Evolutionary conservation across 2,888 invertebrate genomes (phyloP).

Genomic region (Phaedon cochleariae): DNA sequence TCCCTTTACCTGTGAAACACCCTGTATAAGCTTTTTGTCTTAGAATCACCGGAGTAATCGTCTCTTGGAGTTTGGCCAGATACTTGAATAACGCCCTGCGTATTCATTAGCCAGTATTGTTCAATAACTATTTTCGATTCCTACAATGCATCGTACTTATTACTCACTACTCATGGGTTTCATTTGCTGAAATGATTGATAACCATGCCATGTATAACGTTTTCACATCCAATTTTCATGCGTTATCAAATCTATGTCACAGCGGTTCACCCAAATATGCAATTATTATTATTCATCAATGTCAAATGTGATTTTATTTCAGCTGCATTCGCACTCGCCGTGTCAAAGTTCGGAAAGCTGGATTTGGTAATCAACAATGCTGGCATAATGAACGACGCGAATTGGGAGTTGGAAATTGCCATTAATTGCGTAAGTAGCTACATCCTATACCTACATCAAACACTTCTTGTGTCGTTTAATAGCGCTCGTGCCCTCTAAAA

Average conservation of each 20-base stretch:
- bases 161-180: neutral
- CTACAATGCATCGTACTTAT: too few relatives aligned
- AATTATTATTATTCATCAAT: constrained; percentile 8
- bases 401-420: constrained; percentile 78
- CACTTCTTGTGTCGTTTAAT: neutral
- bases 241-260: neutral
- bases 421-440: constrained; percentile 58
- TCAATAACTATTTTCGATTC: too few relatives aligned
- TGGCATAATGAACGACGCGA: constrained; percentile 79
- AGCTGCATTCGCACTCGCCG: constrained; percentile 57
- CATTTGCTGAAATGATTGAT: neutral
- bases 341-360: constrained; percentile 57
- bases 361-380: constrained; percentile 77
- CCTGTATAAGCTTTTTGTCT: too few relatives aligned
- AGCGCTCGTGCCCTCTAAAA: neutral
- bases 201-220: neutral
- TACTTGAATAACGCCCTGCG: too few relatives aligned
- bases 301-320: constrained; percentile 49
- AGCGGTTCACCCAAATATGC: neutral
- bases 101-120: too few relatives aligned
- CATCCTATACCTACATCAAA: constrained; percentile 3
- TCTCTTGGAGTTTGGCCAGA: too few relatives aligned
- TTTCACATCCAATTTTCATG: neutral
- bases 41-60: too few relatives aligned
- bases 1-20: too few relatives aligned